Evolutionary conservation across 2,113 vertebrate genomes (phyloP).

Genomic region (Manacus vitellinus): DNA sequence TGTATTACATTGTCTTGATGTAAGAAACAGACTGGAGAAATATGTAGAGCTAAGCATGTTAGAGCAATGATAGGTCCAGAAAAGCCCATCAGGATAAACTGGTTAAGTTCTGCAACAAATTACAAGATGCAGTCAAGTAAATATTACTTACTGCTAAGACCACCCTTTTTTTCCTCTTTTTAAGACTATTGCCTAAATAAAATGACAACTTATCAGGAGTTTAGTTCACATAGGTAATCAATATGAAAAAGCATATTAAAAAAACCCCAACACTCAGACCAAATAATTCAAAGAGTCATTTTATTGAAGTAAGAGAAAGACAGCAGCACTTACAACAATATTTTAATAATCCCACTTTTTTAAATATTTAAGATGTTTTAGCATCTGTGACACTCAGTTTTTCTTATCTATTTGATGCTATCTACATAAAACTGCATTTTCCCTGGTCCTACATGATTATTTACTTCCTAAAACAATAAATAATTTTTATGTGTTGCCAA

Average conservation of each 20-base stretch:
- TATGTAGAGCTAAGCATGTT: background rate
- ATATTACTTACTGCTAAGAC: background rate
- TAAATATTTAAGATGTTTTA: background rate
- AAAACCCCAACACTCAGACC: background rate
- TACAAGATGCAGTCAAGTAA: background rate
- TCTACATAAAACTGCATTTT: background rate
- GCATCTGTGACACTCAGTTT: background rate
- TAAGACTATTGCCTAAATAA: background rate
- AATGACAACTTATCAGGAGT: background rate
- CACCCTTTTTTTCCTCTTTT: background rate
- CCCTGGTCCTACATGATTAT: background rate
- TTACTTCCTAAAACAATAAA: conserved; percentile 1
- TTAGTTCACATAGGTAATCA: background rate
- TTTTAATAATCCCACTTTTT: background rate
- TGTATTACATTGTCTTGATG: background rate
- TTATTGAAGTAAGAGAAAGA: background rate
- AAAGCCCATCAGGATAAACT: background rate
- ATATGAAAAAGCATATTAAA: background rate
- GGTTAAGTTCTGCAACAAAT: background rate
- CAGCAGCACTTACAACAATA: background rate
- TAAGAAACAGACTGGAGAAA: background rate
- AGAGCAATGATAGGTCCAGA: background rate
- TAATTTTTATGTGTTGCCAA: background rate
- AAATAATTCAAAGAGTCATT: background rate
- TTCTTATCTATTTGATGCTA: background rate